Evolutionary conservation across 2,888 invertebrate genomes (phyloP).

Genomic region (Uropetala carovei): DNA sequence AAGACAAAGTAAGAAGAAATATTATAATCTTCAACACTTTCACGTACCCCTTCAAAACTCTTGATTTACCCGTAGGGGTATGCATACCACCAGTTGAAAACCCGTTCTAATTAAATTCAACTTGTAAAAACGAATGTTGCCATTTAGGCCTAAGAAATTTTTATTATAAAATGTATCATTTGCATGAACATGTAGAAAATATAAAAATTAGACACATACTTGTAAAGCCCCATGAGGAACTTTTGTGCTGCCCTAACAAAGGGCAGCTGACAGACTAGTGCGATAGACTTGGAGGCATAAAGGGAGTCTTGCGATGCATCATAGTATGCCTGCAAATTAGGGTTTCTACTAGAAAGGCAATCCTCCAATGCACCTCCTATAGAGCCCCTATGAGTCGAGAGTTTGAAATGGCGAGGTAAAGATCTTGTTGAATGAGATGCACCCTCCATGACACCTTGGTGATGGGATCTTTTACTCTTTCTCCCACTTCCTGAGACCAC

Average conservation of each 20-base stretch:
- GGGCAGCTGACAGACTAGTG: constrained; percentile 93
- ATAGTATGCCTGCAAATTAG: constrained; percentile 85
- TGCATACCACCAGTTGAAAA: too few species aligned
- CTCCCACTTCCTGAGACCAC: constrained; percentile 76
- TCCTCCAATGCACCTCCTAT: constrained; percentile 76
- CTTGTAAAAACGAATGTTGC: too few species aligned
- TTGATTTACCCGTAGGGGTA: too few species aligned
- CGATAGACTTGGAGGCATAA: constrained; percentile 96
- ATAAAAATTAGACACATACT: constrained; percentile 76
- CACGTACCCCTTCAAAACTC: too few species aligned
- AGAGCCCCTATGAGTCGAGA: constrained; percentile 86
- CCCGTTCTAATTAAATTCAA: too few species aligned
- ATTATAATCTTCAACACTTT: too few species aligned
- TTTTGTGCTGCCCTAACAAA: constrained; percentile 91
- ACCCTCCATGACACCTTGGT: constrained; percentile 75
- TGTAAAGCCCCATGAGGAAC: constrained; percentile 92
- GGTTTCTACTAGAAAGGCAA: constrained; percentile 13
- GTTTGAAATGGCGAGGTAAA: constrained; percentile 92
- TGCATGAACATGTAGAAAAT: not conserved
- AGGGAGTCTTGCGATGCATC: constrained; percentile 96
- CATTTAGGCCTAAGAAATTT: too few species aligned
- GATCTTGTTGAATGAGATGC: constrained; percentile 85
- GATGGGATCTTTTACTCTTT: constrained; percentile 4
- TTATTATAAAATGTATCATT: too few species aligned
- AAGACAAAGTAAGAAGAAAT: too few species aligned